Base-by-base conservation (phyloP, 2,888 invertebrate species). In the Lacanobia wlatinum region DNA sequence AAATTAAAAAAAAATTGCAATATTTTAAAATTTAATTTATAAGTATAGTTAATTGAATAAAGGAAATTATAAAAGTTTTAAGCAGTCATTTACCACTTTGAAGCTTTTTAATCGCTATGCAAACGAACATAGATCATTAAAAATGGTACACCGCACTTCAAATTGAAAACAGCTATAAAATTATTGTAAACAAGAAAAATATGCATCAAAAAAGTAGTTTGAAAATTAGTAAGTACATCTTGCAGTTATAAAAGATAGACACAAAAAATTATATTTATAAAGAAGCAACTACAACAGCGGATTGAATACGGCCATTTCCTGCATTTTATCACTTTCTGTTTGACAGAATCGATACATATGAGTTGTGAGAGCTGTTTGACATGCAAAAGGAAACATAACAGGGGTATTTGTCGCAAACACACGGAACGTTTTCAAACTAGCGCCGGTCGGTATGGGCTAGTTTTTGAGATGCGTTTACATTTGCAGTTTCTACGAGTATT, bases 311-410 rank as follows among this genome's bases (percentile, higher is more conserved):
- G 81, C 59, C 38, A 86, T 90, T 89, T 89, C 86, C 88, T 87
- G 85, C 85, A 90, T 91, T 91, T 93, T 92, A 89, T 92, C 89
- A 90, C 87, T 92, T 91, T 91, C 88, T 85, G 89, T 92, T 91
- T 89, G 91, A 88, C 89, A 87, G 90, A 89, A 93, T 94, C 93
- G 92, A 93, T 94, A 93, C 90, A 87, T 90, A 90, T 90, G 91
- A 92, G 90, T 92, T 89, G 91, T 91, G 91, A 90, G 87, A 89
- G 92, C 92, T 92, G 92, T 94, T 93, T 93, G 93, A 92, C 91
- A 91, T 92, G 91, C 92, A 93, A 95, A 94, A 93, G 93, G 92
- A 94, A 93, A 91, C 90, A 91, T 91, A 90, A 91, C 90, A 87
- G 87, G 85, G 86, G 78, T 91, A 91, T 94, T 94, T 94, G 92